Evolutionary conservation across 2,797 vertebrate species (phyloP).

Genomic region (Falco peregrinus): DNA sequence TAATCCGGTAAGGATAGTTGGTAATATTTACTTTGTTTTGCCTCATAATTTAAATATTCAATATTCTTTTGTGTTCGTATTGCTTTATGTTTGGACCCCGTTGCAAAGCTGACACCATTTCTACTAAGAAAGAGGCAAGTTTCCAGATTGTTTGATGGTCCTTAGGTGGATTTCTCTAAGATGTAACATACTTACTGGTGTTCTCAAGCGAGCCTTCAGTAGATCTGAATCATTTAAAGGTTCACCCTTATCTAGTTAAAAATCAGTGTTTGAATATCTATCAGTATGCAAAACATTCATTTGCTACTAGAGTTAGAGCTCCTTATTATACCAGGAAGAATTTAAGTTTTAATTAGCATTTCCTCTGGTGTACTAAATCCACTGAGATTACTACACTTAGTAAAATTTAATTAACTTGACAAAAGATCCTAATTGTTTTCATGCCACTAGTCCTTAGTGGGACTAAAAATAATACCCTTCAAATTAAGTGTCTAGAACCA

Average conservation of each 20-base stretch:
- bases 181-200: slow-evolving; percentile 51
- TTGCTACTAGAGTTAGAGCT: slow-evolving; percentile 69
- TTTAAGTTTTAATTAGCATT: slow-evolving; percentile 90
- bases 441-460: slow-evolving; percentile 78
- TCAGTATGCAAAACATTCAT: slow-evolving; percentile 78
- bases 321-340: slow-evolving; percentile 86
- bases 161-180: slow-evolving; percentile 6
- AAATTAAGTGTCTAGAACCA: slow-evolving; percentile 72
- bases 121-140: not conserved
- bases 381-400: slow-evolving; percentile 86
- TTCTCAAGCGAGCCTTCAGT: slow-evolving; percentile 70
- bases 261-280: slow-evolving; percentile 76
- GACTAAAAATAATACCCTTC: slow-evolving; percentile 82
- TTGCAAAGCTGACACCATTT: not conserved
- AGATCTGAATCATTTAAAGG: slow-evolving; percentile 70
- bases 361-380: slow-evolving; percentile 84
- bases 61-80: not conserved
- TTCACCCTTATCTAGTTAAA: slow-evolving; percentile 70
- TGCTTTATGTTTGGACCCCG: not conserved
- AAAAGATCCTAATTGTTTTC: slow-evolving; percentile 91
- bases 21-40: not conserved
- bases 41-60: not conserved
- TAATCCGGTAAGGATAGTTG: not conserved
- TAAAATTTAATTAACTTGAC: slow-evolving; percentile 93
- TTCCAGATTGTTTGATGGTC: not conserved